phyloP scores from a whole-genome alignment of 2,888 invertebrate genomes.

The Thelaira solivaga region DNA sequence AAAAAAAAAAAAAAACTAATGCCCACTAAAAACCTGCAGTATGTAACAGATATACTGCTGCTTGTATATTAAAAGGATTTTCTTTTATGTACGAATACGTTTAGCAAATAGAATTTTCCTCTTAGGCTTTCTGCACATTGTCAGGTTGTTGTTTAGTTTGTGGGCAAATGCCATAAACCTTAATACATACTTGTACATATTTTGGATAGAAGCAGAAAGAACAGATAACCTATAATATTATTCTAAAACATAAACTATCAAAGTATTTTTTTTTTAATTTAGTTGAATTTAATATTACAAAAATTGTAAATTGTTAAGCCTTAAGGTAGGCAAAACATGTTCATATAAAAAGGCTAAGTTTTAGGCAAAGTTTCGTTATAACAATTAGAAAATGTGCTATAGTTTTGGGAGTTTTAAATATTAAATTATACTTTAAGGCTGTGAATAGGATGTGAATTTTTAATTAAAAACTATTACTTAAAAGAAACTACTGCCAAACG shows the following conservation, averaged over 20 bases:
- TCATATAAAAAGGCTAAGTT: too few relatives aligned
- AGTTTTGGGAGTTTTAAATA: neutral
- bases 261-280: too few relatives aligned
- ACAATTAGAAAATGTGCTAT: neutral
- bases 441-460: neutral
- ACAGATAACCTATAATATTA: neutral
- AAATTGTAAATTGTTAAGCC: too few relatives aligned
- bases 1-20: conserved; percentile 23
- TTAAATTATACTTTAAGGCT: neutral
- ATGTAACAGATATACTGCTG: neutral
- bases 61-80: conserved; percentile 5
- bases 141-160: conserved; percentile 46
- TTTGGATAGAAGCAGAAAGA: too few relatives aligned
- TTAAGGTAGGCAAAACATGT: too few relatives aligned
- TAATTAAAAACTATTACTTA: neutral
- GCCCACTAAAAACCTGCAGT: conserved; percentile 1
- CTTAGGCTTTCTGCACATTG: conserved; percentile 33
- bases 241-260: neutral
- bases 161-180: conserved; percentile 32
- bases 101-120: conserved; percentile 47
- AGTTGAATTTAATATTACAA: too few relatives aligned
- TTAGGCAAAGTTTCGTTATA: too few relatives aligned
- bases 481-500: neutral
- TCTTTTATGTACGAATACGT: neutral
- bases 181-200: neutral